Evolutionary conservation across 2,113 vertebrate genomes (phyloP), one percentile per base, ranked within the genome.

Genomic region (Triplophysa siluroides): DNA sequence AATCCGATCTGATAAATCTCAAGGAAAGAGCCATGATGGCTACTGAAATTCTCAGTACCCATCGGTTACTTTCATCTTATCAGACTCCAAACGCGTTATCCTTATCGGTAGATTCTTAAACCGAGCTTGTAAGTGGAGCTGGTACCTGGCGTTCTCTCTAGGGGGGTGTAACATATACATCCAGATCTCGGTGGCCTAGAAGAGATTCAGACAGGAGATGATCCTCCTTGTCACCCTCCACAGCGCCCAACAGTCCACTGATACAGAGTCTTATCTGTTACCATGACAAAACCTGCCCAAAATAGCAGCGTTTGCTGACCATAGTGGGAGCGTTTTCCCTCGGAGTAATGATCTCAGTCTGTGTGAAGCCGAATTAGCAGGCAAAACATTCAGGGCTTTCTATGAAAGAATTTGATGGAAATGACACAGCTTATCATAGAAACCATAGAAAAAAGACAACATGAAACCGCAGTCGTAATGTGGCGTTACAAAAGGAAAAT

Each of bases 261-360:
- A 69, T 70, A 72, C 54, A 47, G 38, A 26, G 21, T 18, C 47
- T 70, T 72, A 79, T 79, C 58, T 72, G 19, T 64, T 54, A 52
- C 68, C 70, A 61, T 58, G 56, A 63, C 58, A 18, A 73, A 70
- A 52, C 12, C 24, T 0, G 26, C 76, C 58, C 38, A 47, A 45
- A 69, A 69, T 78, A 78, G 65, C 60, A 29, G 76, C 11, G 54
- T 21, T 16, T 78, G 38, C 76, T 69, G 65, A 45, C 33, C 18
- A 47, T 52, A 66, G 64, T 58, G n/a, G 11, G n/a, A 68, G 50
- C 8, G 8, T 43, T 58, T 33, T 9, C 5, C 26, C 45, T 77
- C 45, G 6, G 52, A 71, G 26, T 72, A 72, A 72, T 41, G 12
- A 56, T 58, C 38, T 72, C 29, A 38, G 26, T 38, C 26, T 38